phyloP scores from a whole-genome alignment of 1,140 invertebrate genomes.

The Dendrolimus kikuchii region DNA sequence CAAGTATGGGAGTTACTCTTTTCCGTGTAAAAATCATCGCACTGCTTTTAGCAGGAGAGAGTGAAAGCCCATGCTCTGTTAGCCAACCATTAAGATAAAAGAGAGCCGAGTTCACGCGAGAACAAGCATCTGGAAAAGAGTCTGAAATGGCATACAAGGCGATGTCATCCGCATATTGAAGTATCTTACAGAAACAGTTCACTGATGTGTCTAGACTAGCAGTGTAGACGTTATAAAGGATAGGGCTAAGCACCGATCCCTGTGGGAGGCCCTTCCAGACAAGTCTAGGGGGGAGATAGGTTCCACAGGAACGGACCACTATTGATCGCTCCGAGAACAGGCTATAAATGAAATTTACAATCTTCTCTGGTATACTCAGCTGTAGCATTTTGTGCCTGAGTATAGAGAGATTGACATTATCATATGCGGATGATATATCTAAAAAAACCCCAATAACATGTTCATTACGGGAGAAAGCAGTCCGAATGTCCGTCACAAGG shows the following conservation, averaged over 20 bases:
- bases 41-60: background rate
- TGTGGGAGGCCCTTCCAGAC: background rate
- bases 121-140: background rate
- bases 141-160: background rate
- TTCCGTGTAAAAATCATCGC: background rate
- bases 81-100: background rate
- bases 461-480: no score
- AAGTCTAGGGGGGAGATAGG: background rate
- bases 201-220: background rate
- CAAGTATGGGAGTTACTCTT: no score
- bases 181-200: background rate
- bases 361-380: slow-evolving; percentile 8
- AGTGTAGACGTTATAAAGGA: no score
- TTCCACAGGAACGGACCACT: background rate
- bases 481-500: no score
- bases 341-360: background rate
- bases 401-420: slow-evolving; percentile 10
- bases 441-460: slow-evolving; percentile 2
- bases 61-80: background rate
- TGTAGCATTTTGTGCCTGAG: slow-evolving; percentile 11
- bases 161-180: slow-evolving; percentile 1
- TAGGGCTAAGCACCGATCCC: no score
- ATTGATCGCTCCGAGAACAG: background rate
- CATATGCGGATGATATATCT: slow-evolving; percentile 15
- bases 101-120: background rate